Base-by-base conservation (phyloP, 2,113 vertebrate species). In the Platysteira castanea region DNA sequence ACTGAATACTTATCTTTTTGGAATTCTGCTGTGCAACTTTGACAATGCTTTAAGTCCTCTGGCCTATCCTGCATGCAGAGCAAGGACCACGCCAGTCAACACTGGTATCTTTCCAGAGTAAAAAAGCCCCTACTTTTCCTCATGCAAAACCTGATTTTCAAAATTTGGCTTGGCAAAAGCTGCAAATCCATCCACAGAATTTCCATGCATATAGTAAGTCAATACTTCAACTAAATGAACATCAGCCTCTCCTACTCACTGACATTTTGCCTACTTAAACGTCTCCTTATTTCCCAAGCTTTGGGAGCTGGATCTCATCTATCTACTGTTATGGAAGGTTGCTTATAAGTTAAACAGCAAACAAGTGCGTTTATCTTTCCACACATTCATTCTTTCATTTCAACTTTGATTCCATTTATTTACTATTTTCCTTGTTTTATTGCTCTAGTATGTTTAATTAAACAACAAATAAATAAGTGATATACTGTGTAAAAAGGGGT, bases 401-500 rank as follows among this genome's bases (percentile, higher is more conserved):
- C 21, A 70, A 18, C 4, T 82, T 52, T 49, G 26, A 49, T 94
- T 84, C 39, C 7, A 42, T 39, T 3, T 19, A 63, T 49, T 85
- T 76, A 69, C 10, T 52, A 8, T 46, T 12, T 7, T 56, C 5
- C 8, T 31, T 39, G 2, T 37, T 67, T 52, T 75, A 63, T 7
- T 13, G 1, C 5, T 37, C 17, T 16, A 27, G 5, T 24, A 31
- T 9, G 6, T 53, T 61, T 26, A 79, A 49, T 21, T 64, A 65
- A 64, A 69, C 5, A 1, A 67, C 16, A 65, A 78, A 33, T 42
- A 82, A n/a, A 18, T 22, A 7, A 0, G 0, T 23, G 1, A 1
- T 15, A 50, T 19, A 20, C 1, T 60, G 60, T n/a, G 49, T 17
- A 5, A 65, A 75, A 84, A 7, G 1, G 1, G 4, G 0, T 1